Conservation (phyloP, 2,888 invertebrate species). For the Parapristionchus giblindavisi region DNA sequence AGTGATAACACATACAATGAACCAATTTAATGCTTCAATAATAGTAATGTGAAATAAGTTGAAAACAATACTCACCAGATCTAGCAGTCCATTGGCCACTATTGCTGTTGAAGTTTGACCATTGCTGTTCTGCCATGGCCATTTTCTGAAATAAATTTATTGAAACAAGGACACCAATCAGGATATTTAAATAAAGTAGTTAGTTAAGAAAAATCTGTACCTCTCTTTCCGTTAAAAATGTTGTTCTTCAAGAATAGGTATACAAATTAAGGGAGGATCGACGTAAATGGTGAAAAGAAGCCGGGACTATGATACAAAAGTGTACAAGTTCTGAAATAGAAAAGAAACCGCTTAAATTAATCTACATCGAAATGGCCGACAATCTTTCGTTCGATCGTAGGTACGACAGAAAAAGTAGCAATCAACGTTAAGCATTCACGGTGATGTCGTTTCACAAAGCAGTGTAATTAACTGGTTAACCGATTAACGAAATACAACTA, state of each 20-base stretch:
- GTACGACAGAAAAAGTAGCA: too few species aligned
- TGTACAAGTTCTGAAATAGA: slow-evolving; percentile 28
- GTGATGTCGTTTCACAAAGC: too few species aligned
- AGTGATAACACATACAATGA: too few species aligned
- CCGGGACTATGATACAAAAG: slow-evolving; percentile 31
- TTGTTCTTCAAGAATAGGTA: background rate
- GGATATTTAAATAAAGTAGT: background rate
- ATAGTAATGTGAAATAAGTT: background rate
- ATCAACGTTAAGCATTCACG: too few species aligned
- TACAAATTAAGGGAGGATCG: slow-evolving; percentile 22
- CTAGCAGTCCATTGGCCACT: slow-evolving; percentile 28
- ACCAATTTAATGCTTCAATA: too few species aligned
- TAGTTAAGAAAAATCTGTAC: background rate
- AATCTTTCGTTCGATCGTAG: too few species aligned
- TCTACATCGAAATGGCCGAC: too few species aligned
- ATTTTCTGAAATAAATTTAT: slow-evolving; percentile 19
- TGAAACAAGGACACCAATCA: background rate
- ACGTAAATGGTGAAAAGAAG: background rate
- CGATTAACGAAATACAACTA: too few species aligned
- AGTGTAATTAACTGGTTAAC: too few species aligned
- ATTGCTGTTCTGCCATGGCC: slow-evolving; percentile 42
- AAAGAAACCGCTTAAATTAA: background rate
- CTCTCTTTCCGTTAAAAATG: background rate
- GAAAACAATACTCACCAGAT: slow-evolving; percentile 23
- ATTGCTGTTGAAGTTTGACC: slow-evolving; percentile 12